Base-by-base conservation (phyloP, 2,113 vertebrate genomes). In the Morphnarchus princeps region DNA sequence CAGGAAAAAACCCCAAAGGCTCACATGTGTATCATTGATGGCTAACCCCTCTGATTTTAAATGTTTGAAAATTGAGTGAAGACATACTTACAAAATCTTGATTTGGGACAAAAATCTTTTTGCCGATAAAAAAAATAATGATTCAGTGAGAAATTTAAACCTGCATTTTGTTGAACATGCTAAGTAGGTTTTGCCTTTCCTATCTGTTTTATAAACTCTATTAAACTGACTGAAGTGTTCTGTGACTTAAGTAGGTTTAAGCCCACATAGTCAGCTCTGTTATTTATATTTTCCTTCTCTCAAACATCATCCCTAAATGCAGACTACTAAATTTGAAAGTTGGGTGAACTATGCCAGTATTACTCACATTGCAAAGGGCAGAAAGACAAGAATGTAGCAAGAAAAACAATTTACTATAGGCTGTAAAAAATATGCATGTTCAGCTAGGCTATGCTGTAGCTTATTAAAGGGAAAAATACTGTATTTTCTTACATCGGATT, bases 381-480 rank as follows among this genome's bases (percentile, higher is more conserved):
- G 91, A 62, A 94, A 91, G 89, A 96, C 89, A 97, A 95, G 87
- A 97, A 97, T 96, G 95, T 47, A 91, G 84, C 84, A 95, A 94
- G 93, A 95, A 95, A 94, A 93, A 94, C 95, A 93, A 65, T 82
- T 95, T 85, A 85, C 73, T 96, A 85, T 65, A 95, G 93, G 66
- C 94, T 89, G 58, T 52, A 81, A 91, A 95, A 94, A 87, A 93
- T 29, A 91, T 17, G 69, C 94, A 57, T 12, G 36, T 95, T 96
- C 95, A 97, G 91, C 87, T 90, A 82, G 73, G 78, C 87, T 90
- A 34, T 36, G 34, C 47, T 92, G 77, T 47, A 78, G 63, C 69
- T 91, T 71, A 85, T 50, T 78, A 66, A 91, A 83, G 70, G 59
- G 83, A 74, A 89, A 96, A 94, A 47, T 21, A 84, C 67, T 84